Base-by-base conservation (phyloP, 2,797 vertebrate genomes). In the Phoebastria nigripes region DNA sequence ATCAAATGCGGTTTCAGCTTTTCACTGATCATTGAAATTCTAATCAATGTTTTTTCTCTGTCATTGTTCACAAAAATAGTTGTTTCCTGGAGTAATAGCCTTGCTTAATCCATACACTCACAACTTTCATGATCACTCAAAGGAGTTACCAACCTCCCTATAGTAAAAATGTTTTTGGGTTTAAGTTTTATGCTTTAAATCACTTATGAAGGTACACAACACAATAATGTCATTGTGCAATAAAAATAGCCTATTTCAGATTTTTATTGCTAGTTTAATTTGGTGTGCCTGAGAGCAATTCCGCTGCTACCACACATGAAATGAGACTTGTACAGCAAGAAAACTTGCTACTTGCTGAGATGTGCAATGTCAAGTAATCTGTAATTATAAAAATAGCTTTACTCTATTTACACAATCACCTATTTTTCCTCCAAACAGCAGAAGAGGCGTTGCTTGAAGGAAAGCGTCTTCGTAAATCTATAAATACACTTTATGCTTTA, bases 211-310 rank as follows among this genome's bases (percentile, higher is more conserved):
- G 12, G 18, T 42, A 17, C 14, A 39, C 11, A 61, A 52, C 24
- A 41, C 8, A 71, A 46, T 21, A 69, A 82, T 2, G 6, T 67
- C 41, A 47, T 25, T 35, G 16, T 78, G 20, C 61, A 88, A 67
- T 81, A 87, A 82, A 89, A 85, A 26, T 13, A 62, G 18, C 16
- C 9, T 52, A 28, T 86, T 95, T 84, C 58, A 87, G 24, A 42
- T 74, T 91, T 87, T 86, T 90, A 66, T 90, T 86, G 18, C 44
- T 83, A 22, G 28, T 26, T 90, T 90, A 83, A 87, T 94, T 93
- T 79, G 35, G 10, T 54, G 21, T 42, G 29, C 31, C 31, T 77
- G n/a, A 71, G 46, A 90, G 39, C 35, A 88, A 42, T 74, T 76
- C 33, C 72, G 20, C 49, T 72, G 35, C 51, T 87, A 76, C 58